A percentile compares a stretch with the other conserved stretches of the same genome.
These are phyloP conservation scores for Paedocypris sp. DNA, from an alignment of 2,113 vertebrate species.

Conservation along the genomic window DNA sequence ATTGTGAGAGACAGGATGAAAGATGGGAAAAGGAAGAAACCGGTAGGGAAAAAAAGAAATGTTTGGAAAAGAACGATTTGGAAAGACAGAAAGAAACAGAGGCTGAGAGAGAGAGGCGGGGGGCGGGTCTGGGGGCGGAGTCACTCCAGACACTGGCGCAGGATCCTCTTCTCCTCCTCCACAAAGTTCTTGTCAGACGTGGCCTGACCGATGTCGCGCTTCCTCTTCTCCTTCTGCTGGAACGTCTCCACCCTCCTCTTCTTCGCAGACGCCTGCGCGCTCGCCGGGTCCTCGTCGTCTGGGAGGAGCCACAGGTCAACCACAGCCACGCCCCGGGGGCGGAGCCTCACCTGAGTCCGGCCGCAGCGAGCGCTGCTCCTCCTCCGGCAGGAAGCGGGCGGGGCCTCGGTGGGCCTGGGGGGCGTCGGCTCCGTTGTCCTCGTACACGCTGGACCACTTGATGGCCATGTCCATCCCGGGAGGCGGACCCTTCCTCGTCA, in stretches of 20 bases:
- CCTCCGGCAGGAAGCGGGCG: constrained; percentile 63
- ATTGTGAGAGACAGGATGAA: no score
- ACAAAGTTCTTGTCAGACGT: constrained; percentile 70
- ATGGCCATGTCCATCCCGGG: constrained; percentile 91
- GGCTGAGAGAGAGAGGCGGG: background rate
- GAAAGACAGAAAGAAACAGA: background rate
- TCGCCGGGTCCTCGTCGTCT: constrained; percentile 70
- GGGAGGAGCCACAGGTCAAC: constrained; percentile 38
- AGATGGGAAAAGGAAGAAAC: no score
- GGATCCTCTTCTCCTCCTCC: constrained; percentile 70
- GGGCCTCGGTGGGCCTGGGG: constrained; percentile 58
- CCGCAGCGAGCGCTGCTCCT: constrained; percentile 42
- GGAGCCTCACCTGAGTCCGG: constrained; percentile 61
- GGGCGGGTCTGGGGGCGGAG: no score
- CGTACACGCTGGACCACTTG: constrained; percentile 94
- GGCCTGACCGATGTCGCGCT: constrained; percentile 66
- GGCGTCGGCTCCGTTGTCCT: constrained; percentile 91
- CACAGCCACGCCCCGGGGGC: background rate
- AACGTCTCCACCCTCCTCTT: constrained; percentile 75
- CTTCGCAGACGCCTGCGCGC: constrained; percentile 60
- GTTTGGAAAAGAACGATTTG: background rate
- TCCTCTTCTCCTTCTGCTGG: constrained; percentile 78
- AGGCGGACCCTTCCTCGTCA: constrained; percentile 68
- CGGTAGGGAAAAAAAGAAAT: no score
- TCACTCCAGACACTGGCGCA: constrained; percentile 57